phyloP scores from a whole-genome alignment of 2,888 invertebrate species.

The Spodoptera littoralis region DNA sequence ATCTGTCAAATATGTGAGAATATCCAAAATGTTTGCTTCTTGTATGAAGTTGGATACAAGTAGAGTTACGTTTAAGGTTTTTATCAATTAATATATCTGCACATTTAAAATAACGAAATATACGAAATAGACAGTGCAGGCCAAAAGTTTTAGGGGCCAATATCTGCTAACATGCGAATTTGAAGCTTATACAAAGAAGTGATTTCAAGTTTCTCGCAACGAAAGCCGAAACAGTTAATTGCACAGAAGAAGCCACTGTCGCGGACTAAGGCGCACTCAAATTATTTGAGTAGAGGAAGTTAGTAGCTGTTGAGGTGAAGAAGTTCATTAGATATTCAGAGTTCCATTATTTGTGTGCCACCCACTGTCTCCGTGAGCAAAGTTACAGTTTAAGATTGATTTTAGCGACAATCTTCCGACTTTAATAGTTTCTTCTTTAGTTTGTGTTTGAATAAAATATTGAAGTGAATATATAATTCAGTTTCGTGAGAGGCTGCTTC shows the following conservation, averaged over 20 bases:
- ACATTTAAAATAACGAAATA: too few species aligned
- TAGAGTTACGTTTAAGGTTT: too few species aligned
- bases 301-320: constrained; percentile 67
- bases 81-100: too few species aligned
- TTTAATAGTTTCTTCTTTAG: constrained; percentile 61
- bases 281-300: constrained; percentile 71
- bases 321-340: constrained; percentile 77
- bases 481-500: background rate
- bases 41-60: too few species aligned
- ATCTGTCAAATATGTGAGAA: too few species aligned
- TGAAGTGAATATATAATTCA: constrained; percentile 31
- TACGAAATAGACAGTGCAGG: too few species aligned
- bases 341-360: constrained; percentile 71
- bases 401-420: constrained; percentile 62
- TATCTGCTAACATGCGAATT: constrained; percentile 58
- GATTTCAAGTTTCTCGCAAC: constrained; percentile 74
- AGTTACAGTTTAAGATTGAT: constrained; percentile 71
- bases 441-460: constrained; percentile 65
- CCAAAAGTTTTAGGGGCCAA: constrained; percentile 35
- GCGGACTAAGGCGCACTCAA: constrained; percentile 66
- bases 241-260: constrained; percentile 65
- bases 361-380: constrained; percentile 53
- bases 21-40: too few species aligned
- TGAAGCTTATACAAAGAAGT: constrained; percentile 69
- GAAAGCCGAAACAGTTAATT: constrained; percentile 79